Percentiles rank a stretch among this genome's conserved stretches.
phyloP scores from a whole-genome alignment of 2,797 vertebrate species.

The Otolemur crassicaudatus region DNA sequence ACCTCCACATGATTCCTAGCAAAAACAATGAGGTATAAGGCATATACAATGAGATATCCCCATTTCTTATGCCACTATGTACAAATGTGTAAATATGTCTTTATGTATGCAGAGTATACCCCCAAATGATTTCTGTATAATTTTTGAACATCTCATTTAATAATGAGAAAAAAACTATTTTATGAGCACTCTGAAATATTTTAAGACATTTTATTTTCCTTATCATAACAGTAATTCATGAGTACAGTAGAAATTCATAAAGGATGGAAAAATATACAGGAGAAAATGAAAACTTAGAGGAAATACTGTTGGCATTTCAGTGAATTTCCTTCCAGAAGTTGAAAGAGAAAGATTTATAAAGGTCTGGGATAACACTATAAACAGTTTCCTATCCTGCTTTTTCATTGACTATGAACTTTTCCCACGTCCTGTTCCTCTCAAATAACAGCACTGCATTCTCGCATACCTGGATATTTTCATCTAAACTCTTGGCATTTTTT shows the following conservation, averaged over 20 bases:
- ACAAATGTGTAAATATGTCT: neutral
- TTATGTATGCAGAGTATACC: neutral
- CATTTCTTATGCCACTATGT: neutral
- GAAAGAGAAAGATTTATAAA: constrained; percentile 18
- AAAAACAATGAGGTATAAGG: neutral
- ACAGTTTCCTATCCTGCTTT: neutral
- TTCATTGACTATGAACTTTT: constrained; percentile 28
- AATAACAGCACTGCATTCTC: constrained; percentile 13
- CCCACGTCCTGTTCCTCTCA: constrained; percentile 37
- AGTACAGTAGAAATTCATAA: neutral
- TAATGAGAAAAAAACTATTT: constrained; percentile 34
- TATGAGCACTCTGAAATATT: constrained; percentile 32
- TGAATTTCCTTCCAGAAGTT: neutral
- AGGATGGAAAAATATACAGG: constrained; percentile 41
- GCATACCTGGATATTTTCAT: constrained; percentile 39
- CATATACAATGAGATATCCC: neutral
- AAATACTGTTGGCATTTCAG: constrained; percentile 1
- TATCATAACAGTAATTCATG: constrained; percentile 8
- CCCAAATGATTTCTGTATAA: neutral
- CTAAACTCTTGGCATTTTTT: constrained; percentile 8
- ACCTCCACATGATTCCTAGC: neutral
- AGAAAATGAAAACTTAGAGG: constrained; percentile 64
- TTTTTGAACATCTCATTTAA: constrained; percentile 22
- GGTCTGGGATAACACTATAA: constrained; percentile 17
- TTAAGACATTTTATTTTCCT: constrained; percentile 46